Percentiles rank a stretch among this genome's conserved stretches.
Conservation (phyloP, 2,113 vertebrate species). For the Syngnathus scovelli region DNA sequence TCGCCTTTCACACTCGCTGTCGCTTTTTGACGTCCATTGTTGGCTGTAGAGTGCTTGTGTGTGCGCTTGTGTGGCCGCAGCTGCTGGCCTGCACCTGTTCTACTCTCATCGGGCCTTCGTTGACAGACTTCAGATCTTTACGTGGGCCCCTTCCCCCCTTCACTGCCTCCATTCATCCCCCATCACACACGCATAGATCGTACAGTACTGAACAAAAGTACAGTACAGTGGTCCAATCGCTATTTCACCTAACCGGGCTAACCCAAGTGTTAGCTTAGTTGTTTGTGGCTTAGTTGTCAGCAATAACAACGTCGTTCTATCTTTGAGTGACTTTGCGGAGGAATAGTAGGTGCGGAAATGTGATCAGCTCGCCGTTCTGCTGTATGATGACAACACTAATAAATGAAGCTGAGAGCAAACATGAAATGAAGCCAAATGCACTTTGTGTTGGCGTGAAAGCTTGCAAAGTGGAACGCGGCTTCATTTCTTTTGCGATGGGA, state of each 20-base stretch:
- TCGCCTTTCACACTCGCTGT: constrained; percentile 15
- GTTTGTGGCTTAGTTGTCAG: neutral
- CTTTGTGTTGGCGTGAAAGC: neutral
- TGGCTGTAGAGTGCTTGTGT: constrained; percentile 20
- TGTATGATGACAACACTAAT: neutral
- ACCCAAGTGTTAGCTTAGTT: neutral
- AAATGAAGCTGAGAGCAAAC: neutral
- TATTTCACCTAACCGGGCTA: neutral
- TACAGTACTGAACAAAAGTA: neutral
- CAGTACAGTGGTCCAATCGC: neutral
- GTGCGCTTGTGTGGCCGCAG: constrained; percentile 52
- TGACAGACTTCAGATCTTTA: constrained; percentile 66
- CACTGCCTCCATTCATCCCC: constrained; percentile 7
- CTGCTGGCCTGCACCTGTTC: constrained; percentile 73
- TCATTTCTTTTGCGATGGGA: neutral
- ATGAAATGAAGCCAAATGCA: neutral
- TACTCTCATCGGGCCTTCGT: constrained; percentile 63
- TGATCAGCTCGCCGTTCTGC: constrained; percentile 15
- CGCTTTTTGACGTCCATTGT: constrained; percentile 41
- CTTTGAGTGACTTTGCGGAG: constrained; percentile 7
- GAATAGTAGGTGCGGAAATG: neutral
- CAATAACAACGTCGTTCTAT: neutral
- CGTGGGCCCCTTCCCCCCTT: constrained; percentile 44
- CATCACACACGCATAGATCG: constrained; percentile 5
- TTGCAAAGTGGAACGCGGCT: neutral